A percentile compares a stretch with the other conserved stretches of the same genome.
These are phyloP conservation scores for Pycnonotus jocosus DNA, from an alignment of 2,113 vertebrate species.

Conservation along the genomic window DNA sequence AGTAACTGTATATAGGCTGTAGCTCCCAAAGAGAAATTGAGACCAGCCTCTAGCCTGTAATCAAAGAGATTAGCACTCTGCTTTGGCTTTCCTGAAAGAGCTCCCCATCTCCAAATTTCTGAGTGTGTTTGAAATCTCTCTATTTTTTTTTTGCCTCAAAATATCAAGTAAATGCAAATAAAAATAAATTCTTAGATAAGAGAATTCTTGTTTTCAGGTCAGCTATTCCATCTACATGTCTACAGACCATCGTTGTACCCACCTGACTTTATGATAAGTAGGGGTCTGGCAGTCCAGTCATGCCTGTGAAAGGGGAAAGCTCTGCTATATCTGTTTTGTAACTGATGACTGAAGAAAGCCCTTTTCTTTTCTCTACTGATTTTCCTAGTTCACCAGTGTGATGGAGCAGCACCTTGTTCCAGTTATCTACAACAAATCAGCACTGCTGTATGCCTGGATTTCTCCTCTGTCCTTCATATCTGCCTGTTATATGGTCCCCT, in stretches of 20 bases:
- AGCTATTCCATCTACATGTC: background rate
- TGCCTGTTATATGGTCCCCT: background rate
- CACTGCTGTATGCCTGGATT: background rate
- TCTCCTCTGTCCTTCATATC: background rate
- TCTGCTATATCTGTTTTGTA: background rate
- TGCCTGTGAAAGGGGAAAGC: background rate
- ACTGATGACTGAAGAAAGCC: background rate
- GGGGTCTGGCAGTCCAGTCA: background rate
- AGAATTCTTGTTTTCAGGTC: background rate
- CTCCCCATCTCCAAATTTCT: background rate
- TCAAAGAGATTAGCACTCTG: background rate
- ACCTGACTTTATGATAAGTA: background rate
- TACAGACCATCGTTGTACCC: background rate
- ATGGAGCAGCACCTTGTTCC: background rate
- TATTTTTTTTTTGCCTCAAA: background rate
- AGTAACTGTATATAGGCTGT: background rate
- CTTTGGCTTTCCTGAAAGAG: background rate
- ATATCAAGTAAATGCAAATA: background rate
- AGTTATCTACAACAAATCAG: background rate
- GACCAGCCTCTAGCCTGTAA: background rate
- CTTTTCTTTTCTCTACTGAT: background rate
- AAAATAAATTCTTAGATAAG: background rate
- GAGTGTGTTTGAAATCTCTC: background rate
- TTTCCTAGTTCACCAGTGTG: background rate
- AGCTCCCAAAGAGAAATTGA: background rate